A percentile compares a stretch with the other conserved stretches of the same genome.
phyloP scores from a whole-genome alignment of 2,888 invertebrate genomes.

The Pammene fasciana region DNA sequence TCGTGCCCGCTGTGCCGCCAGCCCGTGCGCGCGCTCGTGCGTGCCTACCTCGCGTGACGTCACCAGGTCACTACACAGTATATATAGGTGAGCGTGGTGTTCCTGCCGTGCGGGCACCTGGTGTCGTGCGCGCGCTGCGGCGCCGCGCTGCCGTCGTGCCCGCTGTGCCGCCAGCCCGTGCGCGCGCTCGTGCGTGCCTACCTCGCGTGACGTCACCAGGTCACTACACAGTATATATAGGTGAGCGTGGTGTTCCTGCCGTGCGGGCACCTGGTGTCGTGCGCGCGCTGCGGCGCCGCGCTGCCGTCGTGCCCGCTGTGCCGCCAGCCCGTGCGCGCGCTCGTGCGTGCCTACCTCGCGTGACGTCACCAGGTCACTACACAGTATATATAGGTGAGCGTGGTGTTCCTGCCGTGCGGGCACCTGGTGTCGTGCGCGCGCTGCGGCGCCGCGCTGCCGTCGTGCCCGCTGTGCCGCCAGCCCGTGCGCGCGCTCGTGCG shows the following conservation, averaged over 20 bases:
- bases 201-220: no score
- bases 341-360: slow-evolving; percentile 14
- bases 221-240: slow-evolving; percentile 48
- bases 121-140: no score
- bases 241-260: slow-evolving; percentile 95
- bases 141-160: no score
- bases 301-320: slow-evolving; percentile 88
- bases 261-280: slow-evolving; percentile 95
- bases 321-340: slow-evolving; percentile 73
- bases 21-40: no score
- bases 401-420: slow-evolving; percentile 97
- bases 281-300: slow-evolving; percentile 82
- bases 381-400: slow-evolving; percentile 81
- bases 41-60: no score
- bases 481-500: slow-evolving; percentile 90
- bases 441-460: slow-evolving; percentile 65
- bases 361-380: neutral
- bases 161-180: no score
- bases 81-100: no score
- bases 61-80: no score
- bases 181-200: no score
- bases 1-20: no score
- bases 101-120: no score
- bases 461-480: slow-evolving; percentile 91
- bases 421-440: slow-evolving; percentile 93